Evolutionary conservation across 2,888 invertebrate genomes (phyloP).

Genomic region (Zelleria hepariella): DNA sequence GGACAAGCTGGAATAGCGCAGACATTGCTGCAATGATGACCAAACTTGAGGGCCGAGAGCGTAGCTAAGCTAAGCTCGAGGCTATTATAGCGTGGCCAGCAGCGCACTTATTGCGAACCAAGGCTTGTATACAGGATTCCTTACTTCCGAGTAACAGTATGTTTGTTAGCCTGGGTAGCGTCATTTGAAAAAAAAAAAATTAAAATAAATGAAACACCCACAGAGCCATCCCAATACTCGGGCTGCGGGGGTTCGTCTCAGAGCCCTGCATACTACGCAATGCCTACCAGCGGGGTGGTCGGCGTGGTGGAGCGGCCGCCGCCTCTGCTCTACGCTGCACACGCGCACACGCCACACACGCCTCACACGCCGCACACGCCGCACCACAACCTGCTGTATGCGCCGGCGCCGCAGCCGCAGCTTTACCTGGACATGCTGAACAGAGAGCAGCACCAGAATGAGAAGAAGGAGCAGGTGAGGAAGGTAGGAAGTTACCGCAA

Average conservation of each 20-base stretch:
- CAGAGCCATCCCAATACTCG: slow-evolving; percentile 41
- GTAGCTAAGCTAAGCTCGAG: no score
- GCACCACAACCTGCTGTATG: slow-evolving; percentile 42
- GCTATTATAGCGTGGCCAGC: no score
- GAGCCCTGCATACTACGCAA: slow-evolving; percentile 51
- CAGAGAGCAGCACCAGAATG: slow-evolving; percentile 48
- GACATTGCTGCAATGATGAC: no score
- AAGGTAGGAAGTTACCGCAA: not conserved
- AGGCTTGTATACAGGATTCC: no score
- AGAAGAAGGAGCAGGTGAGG: slow-evolving; percentile 36
- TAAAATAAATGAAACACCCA: no score
- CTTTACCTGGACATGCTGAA: slow-evolving; percentile 58
- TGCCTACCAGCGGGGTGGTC: slow-evolving; percentile 46
- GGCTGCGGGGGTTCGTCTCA: slow-evolving; percentile 39
- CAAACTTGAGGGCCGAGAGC: no score
- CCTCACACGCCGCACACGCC: slow-evolving; percentile 45
- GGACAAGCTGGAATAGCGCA: no score
- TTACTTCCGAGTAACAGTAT: no score
- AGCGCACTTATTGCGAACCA: no score
- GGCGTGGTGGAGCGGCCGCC: slow-evolving; percentile 54
- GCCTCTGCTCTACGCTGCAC: slow-evolving; percentile 55
- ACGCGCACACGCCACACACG: slow-evolving; percentile 54
- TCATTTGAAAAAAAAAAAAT: no score
- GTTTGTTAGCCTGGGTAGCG: no score
- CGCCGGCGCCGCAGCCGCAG: slow-evolving; percentile 53